Percentiles rank a stretch among this genome's conserved stretches.
Evolutionary conservation across 1,140 invertebrate genomes (phyloP).

Genomic region (Drosophila takahashii): DNA sequence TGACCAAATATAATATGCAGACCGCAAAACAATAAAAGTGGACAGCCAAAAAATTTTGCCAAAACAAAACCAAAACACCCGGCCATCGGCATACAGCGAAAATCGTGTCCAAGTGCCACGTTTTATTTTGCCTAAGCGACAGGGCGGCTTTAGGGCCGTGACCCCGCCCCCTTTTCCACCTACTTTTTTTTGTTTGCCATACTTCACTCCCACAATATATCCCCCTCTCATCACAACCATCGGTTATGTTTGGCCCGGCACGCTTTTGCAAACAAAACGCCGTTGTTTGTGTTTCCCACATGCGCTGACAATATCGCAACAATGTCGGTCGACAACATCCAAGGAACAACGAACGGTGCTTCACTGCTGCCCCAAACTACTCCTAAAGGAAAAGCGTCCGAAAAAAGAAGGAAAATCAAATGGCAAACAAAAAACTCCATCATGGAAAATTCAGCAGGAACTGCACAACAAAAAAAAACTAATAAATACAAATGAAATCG

Average conservation of each 20-base stretch:
- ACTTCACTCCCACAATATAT: not conserved
- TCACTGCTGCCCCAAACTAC: constrained; percentile 11
- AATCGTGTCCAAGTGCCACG: constrained; percentile 76
- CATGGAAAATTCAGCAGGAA: constrained; percentile 42
- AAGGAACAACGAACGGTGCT: constrained; percentile 53
- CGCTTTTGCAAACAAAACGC: constrained; percentile 68
- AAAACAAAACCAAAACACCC: constrained; percentile 15
- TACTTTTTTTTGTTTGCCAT: not conserved
- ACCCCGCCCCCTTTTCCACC: constrained; percentile 38
- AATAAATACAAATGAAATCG: not conserved
- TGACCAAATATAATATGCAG: constrained; percentile 79
- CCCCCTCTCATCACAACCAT: not conserved
- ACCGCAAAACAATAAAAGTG: constrained; percentile 77
- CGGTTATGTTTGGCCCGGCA: constrained; percentile 40
- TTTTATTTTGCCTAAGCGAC: constrained; percentile 68
- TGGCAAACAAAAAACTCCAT: constrained; percentile 42
- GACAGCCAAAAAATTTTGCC: constrained; percentile 39
- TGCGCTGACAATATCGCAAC: constrained; percentile 76
- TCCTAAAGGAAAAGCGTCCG: constrained; percentile 14
- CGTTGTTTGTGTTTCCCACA: constrained; percentile 65
- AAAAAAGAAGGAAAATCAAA: constrained; percentile 47
- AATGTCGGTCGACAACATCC: constrained; percentile 58
- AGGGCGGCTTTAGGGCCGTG: constrained; percentile 62
- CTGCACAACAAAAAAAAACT: constrained; percentile 2
- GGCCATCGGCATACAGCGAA: constrained; percentile 24